phyloP scores from a whole-genome alignment of 2,113 vertebrate genomes.

The Catagonus wagneri region DNA sequence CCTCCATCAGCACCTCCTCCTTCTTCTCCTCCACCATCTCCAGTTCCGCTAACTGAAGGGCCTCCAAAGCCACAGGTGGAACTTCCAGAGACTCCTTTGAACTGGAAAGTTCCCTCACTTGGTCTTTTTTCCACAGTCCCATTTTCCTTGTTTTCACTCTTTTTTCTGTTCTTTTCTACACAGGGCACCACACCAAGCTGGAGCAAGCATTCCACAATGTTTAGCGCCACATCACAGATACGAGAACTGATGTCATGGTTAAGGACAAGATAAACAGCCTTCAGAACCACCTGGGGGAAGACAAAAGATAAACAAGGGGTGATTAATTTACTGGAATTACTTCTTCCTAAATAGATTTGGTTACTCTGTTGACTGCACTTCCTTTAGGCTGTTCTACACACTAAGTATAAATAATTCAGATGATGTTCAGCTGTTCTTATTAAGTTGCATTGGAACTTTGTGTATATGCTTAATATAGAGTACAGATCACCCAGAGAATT shows the following conservation, averaged over 20 bases:
- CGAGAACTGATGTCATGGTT: slow-evolving; percentile 98
- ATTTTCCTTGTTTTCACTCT: slow-evolving; percentile 96
- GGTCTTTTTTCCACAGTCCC: slow-evolving; percentile 89
- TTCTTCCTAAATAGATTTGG: slow-evolving; percentile 4
- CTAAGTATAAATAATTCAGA: slow-evolving; percentile 21
- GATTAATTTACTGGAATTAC: neutral
- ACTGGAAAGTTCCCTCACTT: slow-evolving; percentile 91
- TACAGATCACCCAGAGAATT: neutral
- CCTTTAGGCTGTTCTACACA: neutral
- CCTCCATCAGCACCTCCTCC: slow-evolving; percentile 87
- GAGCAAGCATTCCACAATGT: slow-evolving; percentile 97
- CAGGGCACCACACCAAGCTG: slow-evolving; percentile 97
- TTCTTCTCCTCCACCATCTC: slow-evolving; percentile 87
- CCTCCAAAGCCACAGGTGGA: slow-evolving; percentile 86
- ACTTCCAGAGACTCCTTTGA: slow-evolving; percentile 87
- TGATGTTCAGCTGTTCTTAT: slow-evolving; percentile 35
- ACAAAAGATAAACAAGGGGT: slow-evolving; percentile 17
- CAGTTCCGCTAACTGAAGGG: slow-evolving; percentile 82
- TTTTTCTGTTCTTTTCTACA: slow-evolving; percentile 92
- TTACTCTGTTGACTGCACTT: slow-evolving; percentile 25
- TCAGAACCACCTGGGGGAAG: slow-evolving; percentile 92
- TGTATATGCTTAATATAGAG: neutral
- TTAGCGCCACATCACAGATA: slow-evolving; percentile 97
- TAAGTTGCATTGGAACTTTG: neutral
- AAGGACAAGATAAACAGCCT: slow-evolving; percentile 96